Evolutionary conservation across 2,113 vertebrate genomes (phyloP), one percentile per base, ranked within the genome.

Genomic region (Etia nguti): DNA sequence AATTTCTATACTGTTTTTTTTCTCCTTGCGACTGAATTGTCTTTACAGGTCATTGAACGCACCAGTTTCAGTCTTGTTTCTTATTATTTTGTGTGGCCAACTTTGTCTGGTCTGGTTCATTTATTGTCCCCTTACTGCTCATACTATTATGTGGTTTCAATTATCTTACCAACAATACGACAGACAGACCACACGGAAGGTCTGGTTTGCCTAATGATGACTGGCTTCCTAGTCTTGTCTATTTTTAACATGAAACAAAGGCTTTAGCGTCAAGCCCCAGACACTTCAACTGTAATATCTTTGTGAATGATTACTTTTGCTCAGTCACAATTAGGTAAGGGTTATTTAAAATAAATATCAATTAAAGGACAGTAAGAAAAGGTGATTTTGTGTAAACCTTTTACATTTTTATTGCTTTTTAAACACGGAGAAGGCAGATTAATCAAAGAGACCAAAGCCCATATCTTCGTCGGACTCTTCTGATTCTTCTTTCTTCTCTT

Each of bases 381-480:
- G 2, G 1, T 46, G 11, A 36, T 68, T 88, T 38, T 80, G 65
- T 94, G 93, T 92, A 92, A 94, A 92, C 91, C 83, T 94, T 95
- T 96, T 96, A 91, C 84, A 86, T 95, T 96, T 97, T 97, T 96
- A 95, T 96, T 96, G 94, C 84, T 93, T 94, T 95, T 96, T 93
- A 91, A 83, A 86, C 22, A 62, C n/a, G 85, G 81, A 92, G 91
- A 93, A 94, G 75, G 48, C 24, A 92, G 88, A 90, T 96, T 96
- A 97, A 96, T 97, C 97, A 94, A 97, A 97, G 91, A 97, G 97
- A 11, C 97, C 97, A 79, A 97, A 97, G 88, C 97, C 97, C 97
- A 97, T 97, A 70, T 97, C 97, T 92, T 97, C 97, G 52, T 97
- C 97, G 2, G 96, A 97, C 92, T 97, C 96, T 85, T 97, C 96